These are phyloP conservation scores for Scomber japonicus DNA, from an alignment of 2,113 vertebrate species.

Conservation along the genomic window DNA sequence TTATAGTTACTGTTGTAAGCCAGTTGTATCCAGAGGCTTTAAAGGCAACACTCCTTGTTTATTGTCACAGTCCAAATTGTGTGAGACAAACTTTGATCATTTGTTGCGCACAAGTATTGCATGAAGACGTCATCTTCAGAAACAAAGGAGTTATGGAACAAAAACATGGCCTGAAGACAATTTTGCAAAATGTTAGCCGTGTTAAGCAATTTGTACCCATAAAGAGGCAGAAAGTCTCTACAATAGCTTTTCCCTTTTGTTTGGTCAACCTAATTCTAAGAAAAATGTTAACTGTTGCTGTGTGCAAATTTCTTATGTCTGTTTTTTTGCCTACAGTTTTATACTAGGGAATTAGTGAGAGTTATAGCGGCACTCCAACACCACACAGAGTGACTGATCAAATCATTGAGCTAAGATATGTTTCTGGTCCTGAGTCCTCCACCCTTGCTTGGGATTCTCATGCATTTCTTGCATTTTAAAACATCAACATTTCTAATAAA, in stretches of 20 bases:
- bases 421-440: background rate
- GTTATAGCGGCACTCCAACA: background rate
- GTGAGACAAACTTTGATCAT: background rate
- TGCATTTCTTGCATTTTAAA: background rate
- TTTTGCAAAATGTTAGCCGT: background rate
- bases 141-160: background rate
- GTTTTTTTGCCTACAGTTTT: background rate
- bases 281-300: background rate
- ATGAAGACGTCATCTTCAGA: background rate
- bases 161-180: background rate
- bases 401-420: background rate
- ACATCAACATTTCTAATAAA: too few relatives aligned
- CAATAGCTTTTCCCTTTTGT: too few relatives aligned
- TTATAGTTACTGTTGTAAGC: background rate
- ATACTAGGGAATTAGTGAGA: conserved; percentile 8
- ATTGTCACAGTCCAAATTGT: background rate
- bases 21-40: background rate
- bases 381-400: too few relatives aligned
- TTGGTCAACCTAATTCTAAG: too few relatives aligned
- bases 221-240: too few relatives aligned
- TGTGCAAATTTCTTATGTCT: background rate
- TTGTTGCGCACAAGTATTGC: background rate
- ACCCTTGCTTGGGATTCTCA: background rate
- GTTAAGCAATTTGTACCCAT: background rate
- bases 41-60: background rate